Percentiles rank a stretch among this genome's conserved stretches.
phyloP scores from a whole-genome alignment of 2,888 invertebrate genomes.

The Brachypalpus laphriformis region DNA sequence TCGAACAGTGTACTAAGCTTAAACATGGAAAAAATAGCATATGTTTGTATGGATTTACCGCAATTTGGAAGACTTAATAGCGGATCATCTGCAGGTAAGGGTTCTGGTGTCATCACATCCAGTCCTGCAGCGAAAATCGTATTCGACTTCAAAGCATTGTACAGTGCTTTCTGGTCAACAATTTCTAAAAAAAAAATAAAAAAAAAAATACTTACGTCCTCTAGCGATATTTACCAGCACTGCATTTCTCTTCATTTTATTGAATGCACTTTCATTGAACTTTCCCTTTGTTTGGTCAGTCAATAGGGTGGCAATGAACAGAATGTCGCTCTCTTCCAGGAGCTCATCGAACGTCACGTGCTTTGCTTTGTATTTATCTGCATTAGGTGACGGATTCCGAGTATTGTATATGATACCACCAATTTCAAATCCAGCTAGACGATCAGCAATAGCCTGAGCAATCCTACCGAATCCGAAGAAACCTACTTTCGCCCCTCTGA shows the following conservation, averaged over 20 bases:
- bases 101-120: slow-evolving; percentile 96
- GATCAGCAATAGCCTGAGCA: slow-evolving; percentile 89
- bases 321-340: slow-evolving; percentile 88
- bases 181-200: slow-evolving; percentile 83
- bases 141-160: slow-evolving; percentile 89
- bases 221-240: slow-evolving; percentile 87
- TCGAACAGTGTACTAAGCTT: too few relatives aligned
- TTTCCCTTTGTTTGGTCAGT: slow-evolving; percentile 87
- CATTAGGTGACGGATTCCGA: slow-evolving; percentile 84
- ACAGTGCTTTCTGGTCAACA: slow-evolving; percentile 91
- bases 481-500: slow-evolving; percentile 91
- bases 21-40: too few relatives aligned
- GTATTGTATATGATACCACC: slow-evolving; percentile 89
- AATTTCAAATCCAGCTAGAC: slow-evolving; percentile 89
- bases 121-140: slow-evolving; percentile 94
- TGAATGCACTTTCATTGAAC: slow-evolving; percentile 87
- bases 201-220: slow-evolving; percentile 14
- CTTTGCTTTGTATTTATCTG: slow-evolving; percentile 84
- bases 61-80: slow-evolving; percentile 91
- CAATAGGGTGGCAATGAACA: slow-evolving; percentile 87
- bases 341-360: slow-evolving; percentile 87
- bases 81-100: slow-evolving; percentile 90
- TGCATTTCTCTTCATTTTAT: slow-evolving; percentile 89
- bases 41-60: too few relatives aligned
- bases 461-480: slow-evolving; percentile 92